Evolutionary conservation across 1,140 invertebrate species (phyloP).

Genomic region (Amyelois transitella): DNA sequence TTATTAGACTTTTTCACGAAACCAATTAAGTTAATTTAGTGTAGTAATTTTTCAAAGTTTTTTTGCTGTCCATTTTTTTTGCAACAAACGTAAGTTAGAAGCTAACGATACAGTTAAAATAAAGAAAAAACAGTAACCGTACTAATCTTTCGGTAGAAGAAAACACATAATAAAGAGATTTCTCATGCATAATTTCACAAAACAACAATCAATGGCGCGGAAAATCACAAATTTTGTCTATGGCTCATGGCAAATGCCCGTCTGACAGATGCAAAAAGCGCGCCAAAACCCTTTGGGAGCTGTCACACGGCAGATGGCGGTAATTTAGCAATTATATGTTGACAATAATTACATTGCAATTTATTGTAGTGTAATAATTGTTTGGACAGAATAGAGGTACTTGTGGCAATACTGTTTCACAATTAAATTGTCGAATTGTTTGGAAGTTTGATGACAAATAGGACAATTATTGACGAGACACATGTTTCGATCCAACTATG

Average conservation of each 20-base stretch:
- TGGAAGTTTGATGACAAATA: not conserved
- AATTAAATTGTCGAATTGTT: not conserved
- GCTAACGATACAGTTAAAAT: conserved; percentile 9
- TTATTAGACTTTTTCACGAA: too few species aligned
- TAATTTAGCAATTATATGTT: conserved; percentile 57
- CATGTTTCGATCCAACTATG: too few species aligned
- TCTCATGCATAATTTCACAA: conserved; percentile 52
- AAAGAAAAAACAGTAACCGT: conserved; percentile 12
- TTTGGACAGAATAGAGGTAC: conserved; percentile 33
- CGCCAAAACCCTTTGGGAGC: conserved; percentile 65
- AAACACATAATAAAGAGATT: conserved; percentile 45
- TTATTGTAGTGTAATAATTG: conserved; percentile 59
- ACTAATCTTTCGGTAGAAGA: conserved; percentile 8
- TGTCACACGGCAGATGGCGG: conserved; percentile 51
- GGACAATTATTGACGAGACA: not conserved
- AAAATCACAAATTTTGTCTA: conserved; percentile 65
- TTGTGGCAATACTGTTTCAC: not conserved
- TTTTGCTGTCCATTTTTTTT: too few species aligned
- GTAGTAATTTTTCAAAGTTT: too few species aligned
- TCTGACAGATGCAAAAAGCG: conserved; percentile 48
- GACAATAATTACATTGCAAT: conserved; percentile 54
- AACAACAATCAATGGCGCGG: conserved; percentile 54
- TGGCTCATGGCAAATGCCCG: conserved; percentile 47
- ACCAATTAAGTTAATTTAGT: too few species aligned
- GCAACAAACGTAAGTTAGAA: not conserved